Percentiles rank a stretch among this genome's conserved stretches.
Evolutionary conservation across 2,113 vertebrate genomes (phyloP).

Genomic region (Xiphias gladius): DNA sequence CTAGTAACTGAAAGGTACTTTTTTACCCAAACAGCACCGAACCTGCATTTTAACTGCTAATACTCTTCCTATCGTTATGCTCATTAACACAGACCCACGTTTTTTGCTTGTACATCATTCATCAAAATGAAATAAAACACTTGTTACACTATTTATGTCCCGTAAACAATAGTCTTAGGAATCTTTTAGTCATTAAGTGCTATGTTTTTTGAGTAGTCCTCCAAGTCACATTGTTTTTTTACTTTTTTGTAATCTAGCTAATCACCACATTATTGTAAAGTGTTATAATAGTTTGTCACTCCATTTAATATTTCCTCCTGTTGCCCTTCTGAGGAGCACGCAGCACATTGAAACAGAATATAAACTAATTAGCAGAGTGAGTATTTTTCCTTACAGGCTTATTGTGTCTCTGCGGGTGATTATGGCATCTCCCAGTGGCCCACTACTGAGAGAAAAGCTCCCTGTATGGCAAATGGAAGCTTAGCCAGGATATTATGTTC

Average conservation of each 20-base stretch:
- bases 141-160: neutral
- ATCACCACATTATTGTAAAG: neutral
- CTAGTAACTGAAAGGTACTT: neutral
- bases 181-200: constrained; percentile 6
- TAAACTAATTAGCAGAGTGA: constrained; percentile 73
- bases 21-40: neutral
- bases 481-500: constrained; percentile 43
- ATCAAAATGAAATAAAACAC: neutral
- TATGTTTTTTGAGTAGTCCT: neutral
- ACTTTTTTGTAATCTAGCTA: constrained; percentile 12
- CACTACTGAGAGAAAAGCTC: constrained; percentile 37
- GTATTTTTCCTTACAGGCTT: constrained; percentile 55
- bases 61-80: neutral
- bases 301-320: constrained; percentile 26
- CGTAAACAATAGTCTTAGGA: neutral
- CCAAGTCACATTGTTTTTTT: neutral
- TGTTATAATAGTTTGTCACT: neutral
- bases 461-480: constrained; percentile 52
- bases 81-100: neutral
- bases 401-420: constrained; percentile 65
- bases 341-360: constrained; percentile 54
- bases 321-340: constrained; percentile 28
- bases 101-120: neutral
- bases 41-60: neutral
- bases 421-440: constrained; percentile 65